Percentiles rank a stretch among this genome's conserved stretches.
These are phyloP conservation scores for Phymanthus crucifer DNA, from an alignment of 92 coral and sea anemone species.

Conservation along the genomic window DNA sequence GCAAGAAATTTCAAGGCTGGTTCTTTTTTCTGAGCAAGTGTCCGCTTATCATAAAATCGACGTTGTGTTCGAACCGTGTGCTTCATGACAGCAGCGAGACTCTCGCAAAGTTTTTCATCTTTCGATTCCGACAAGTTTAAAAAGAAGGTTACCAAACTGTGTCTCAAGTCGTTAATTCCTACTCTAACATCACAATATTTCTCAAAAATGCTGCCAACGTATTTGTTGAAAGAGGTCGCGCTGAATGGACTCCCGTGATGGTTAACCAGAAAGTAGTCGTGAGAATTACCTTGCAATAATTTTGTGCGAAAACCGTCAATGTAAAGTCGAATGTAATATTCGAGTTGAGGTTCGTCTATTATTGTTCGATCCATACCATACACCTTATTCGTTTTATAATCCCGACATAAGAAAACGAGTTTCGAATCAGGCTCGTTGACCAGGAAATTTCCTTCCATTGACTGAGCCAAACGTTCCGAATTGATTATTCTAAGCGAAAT, in stretches of 20 bases:
- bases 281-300: neutral
- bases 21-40: neutral
- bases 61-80: neutral
- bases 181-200: neutral
- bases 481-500: conserved; percentile 6
- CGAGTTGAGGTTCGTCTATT: neutral
- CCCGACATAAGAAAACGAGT: neutral
- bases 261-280: neutral
- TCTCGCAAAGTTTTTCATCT: neutral
- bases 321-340: neutral
- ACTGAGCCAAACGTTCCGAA: neutral
- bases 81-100: conserved; percentile 2
- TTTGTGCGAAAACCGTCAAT: neutral
- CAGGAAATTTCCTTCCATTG: neutral
- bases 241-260: neutral
- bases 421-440: neutral
- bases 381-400: neutral
- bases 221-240: neutral
- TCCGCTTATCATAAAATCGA: conserved; percentile 5
- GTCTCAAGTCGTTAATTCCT: neutral
- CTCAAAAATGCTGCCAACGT: neutral
- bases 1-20: conserved; percentile 3
- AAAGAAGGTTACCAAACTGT: neutral
- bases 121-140: conserved; percentile 4
- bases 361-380: neutral